Conservation (phyloP, 1,140 invertebrate genomes). For the Cyrtorhinus lividipennis region DNA sequence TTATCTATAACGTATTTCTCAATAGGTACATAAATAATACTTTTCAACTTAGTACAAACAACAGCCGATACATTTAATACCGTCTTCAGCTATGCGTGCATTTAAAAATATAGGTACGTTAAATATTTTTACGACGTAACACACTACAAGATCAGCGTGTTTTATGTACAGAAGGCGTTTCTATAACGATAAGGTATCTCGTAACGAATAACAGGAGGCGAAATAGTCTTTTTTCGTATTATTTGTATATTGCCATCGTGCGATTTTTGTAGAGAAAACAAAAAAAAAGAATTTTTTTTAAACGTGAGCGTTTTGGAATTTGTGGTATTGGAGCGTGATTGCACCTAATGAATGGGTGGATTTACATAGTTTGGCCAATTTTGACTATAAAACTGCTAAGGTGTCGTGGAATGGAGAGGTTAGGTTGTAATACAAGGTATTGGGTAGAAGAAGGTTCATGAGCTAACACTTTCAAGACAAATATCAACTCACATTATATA, state of each 20-base stretch:
- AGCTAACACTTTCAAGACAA: no score
- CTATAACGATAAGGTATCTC: no score
- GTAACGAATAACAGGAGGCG: no score
- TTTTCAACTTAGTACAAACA: conserved; percentile 10
- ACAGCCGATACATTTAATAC: conserved; percentile 18
- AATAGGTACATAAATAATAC: conserved; percentile 21
- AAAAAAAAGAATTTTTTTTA: background rate
- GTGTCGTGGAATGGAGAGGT: no score
- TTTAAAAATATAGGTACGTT: conserved; percentile 16
- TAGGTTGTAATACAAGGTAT: no score
- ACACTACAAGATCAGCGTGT: background rate
- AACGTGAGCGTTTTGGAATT: no score
- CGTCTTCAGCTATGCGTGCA: conserved; percentile 16
- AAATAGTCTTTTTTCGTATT: conserved; percentile 7
- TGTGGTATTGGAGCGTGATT: no score
- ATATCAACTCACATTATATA: no score
- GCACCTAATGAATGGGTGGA: no score
- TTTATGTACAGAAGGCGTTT: background rate
- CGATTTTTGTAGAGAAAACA: background rate
- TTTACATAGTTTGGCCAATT: no score
- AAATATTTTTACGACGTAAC: background rate
- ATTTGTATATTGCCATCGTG: conserved; percentile 3
- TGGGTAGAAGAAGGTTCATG: no score
- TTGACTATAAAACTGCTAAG: no score
- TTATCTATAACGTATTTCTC: conserved; percentile 7